Percentiles rank a stretch among this genome's conserved stretches.
Conservation (phyloP, 2,113 vertebrate genomes). For the Willisornis vidua region DNA sequence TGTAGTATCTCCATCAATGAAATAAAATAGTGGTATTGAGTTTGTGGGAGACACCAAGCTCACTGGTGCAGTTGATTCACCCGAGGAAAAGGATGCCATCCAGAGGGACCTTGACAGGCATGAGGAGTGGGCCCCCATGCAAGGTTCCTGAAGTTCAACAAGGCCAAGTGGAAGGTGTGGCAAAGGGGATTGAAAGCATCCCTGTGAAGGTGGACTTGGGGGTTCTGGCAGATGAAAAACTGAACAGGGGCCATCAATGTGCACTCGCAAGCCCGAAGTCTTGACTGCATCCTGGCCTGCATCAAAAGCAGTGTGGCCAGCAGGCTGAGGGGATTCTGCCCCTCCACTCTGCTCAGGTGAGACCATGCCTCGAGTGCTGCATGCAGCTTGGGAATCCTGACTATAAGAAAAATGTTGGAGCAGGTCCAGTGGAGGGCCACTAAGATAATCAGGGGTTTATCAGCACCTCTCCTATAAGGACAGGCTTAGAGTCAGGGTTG, state of each 20-base stretch:
- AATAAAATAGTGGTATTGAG: neutral
- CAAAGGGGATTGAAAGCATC: neutral
- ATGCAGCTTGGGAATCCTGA: neutral
- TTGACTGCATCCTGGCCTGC: neutral
- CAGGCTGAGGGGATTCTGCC: accelerated
- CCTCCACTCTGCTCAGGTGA: neutral
- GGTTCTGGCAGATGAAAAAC: neutral
- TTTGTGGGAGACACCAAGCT: neutral
- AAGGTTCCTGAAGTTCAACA: neutral
- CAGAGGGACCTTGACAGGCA: neutral
- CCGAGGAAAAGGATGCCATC: neutral
- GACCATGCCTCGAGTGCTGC: neutral
- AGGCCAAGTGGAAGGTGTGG: neutral
- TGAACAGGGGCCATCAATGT: accelerated
- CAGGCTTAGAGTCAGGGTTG: neutral
- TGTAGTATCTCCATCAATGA: neutral
- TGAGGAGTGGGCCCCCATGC: no score
- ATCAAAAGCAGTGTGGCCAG: neutral
- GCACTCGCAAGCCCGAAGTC: accelerated
- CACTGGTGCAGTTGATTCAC: neutral
- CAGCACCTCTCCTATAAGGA: neutral
- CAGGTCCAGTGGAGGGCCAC: neutral
- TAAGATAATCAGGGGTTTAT: accelerated
- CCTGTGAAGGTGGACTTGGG: neutral
- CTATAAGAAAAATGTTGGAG: neutral